Evolutionary conservation across 2,797 vertebrate genomes (phyloP), one percentile per base, ranked within the genome.

Genomic region (Amazona finschi): DNA sequence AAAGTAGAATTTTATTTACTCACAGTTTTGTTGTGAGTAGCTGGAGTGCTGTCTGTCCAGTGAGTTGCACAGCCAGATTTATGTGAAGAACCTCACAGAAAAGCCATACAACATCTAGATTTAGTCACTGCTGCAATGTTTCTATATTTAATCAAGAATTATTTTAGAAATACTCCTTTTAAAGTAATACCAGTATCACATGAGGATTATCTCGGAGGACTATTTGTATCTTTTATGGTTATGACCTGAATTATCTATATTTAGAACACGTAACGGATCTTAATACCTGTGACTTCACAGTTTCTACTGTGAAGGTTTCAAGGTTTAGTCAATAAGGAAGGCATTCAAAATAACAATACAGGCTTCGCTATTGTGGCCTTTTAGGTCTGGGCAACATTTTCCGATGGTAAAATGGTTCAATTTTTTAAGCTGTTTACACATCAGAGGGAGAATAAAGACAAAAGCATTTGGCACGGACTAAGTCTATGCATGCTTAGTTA

Each of bases 141-240:
- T 76, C 91, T 96, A 95, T 94, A 90, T 95, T 93, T 95, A 94
- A 82, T 88, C 66, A 84, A 66, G 72, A 90, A 38, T 81, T 94
- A 82, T 93, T 94, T 81, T 86, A 95, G 85, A 95, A 91, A 86
- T 91, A 88, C 73, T 95, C 66, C 71, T 91, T 94, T 95, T 91
- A 91, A 96, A 95, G 92, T 94, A 89, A 92, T 94, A 79, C 11
- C 67, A 91, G 71, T 96, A 93, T 96, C 94, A 96, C 89, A 94
- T 95, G 94, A 95, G 74, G 66, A 84, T 92, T 95, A 95, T 92
- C 85, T 96, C 79, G 87, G 93, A 88, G 76, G 61, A 94, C 89
- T 94, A 75, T 87, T 90, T 85, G 83, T 91, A 85, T 96, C 85
- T 96, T 41, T 88, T 91, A 60, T 46, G 47, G 73, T 78, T 95